Evolutionary conservation across 1,140 invertebrate genomes (phyloP).

Genomic region (Homalodisca vitripennis): DNA sequence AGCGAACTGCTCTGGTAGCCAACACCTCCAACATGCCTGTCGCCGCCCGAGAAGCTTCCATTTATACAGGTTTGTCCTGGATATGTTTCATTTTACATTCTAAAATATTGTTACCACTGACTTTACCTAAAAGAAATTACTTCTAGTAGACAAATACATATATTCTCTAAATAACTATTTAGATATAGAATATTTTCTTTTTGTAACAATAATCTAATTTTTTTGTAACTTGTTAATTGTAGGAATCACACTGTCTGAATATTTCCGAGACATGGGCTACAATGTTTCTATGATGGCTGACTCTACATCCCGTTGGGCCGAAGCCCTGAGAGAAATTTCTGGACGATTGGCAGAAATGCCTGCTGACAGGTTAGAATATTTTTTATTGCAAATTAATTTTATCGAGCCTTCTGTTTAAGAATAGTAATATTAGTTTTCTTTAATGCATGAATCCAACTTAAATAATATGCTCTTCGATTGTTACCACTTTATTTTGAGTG

Average conservation of each 20-base stretch:
- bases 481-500: no score
- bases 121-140: no score
- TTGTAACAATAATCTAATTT: no score
- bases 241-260: conserved; percentile 98
- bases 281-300: conserved; percentile 99
- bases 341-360: conserved; percentile 99
- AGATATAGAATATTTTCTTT: no score
- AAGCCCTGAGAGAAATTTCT: conserved; percentile 99
- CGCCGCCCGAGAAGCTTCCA: conserved; percentile 99
- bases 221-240: no score
- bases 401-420: no score
- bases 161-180: no score
- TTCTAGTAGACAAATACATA: no score
- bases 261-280: conserved; percentile 99
- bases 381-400: background rate
- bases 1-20: conserved; percentile 97
- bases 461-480: no score
- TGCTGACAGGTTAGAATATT: conserved; percentile 64
- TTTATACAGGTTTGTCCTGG: conserved; percentile 85
- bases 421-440: no score
- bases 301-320: conserved; percentile 99
- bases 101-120: no score
- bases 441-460: no score
- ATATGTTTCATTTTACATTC: conserved; percentile 10
- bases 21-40: conserved; percentile 99